These are phyloP conservation scores for Platypus cylindrus DNA, from an alignment of 2,888 invertebrate species.

Conservation along the genomic window DNA sequence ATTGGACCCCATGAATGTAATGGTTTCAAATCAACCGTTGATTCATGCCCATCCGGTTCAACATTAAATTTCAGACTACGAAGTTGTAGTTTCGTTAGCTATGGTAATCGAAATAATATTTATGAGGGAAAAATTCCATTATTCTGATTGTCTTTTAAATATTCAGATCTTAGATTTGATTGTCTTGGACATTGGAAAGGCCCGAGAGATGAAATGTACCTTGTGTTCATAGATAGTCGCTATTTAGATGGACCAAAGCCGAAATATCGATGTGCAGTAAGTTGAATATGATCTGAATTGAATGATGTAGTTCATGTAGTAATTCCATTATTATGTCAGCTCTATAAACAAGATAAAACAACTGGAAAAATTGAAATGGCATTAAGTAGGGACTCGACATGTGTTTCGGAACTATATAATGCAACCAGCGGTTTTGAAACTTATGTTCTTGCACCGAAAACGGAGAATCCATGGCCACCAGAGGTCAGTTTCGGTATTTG, in stretches of 20 bases:
- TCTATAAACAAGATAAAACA: conserved; percentile 24
- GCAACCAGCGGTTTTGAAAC: conserved; percentile 46
- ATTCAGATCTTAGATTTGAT: conserved; percentile 43
- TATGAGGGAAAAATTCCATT: neutral
- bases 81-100: conserved; percentile 42
- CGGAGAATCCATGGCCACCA: conserved; percentile 32
- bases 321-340: conserved; percentile 10
- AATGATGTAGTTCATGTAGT: neutral
- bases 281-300: conserved; percentile 20
- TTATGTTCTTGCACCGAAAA: conserved; percentile 36
- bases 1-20: conserved; percentile 38
- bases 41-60: conserved; percentile 49
- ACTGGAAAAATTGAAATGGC: conserved; percentile 45
- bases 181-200: conserved; percentile 53
- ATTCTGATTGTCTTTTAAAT: neutral
- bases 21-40: conserved; percentile 41
- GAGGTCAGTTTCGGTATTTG: conserved; percentile 27
- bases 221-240: conserved; percentile 43
- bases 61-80: conserved; percentile 43
- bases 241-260: conserved; percentile 35
- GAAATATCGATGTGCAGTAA: conserved; percentile 48
- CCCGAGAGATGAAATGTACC: conserved; percentile 40
- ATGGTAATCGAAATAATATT: conserved; percentile 32
- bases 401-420: conserved; percentile 41
- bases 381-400: conserved; percentile 52